Evolutionary conservation across 2,113 vertebrate genomes (phyloP).

Genomic region (Cyanoramphus novaezelandiae): DNA sequence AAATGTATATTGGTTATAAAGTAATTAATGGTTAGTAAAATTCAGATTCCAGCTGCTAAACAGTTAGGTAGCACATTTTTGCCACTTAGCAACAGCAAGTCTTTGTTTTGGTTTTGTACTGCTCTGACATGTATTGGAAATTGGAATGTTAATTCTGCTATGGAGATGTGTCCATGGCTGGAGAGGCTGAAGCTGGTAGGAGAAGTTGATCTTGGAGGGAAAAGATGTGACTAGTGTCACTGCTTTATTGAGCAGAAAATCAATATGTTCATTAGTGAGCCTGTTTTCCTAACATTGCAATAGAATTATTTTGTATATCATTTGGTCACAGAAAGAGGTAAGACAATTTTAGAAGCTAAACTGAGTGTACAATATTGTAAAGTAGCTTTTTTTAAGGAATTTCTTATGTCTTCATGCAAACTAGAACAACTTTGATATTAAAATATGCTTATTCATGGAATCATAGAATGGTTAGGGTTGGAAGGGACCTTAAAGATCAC

Average conservation of each 20-base stretch:
- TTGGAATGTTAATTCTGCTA: background rate
- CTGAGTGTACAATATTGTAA: background rate
- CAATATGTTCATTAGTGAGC: background rate
- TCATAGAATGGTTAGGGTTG: background rate
- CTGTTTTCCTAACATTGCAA: background rate
- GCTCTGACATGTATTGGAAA: background rate
- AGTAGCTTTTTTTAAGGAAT: background rate
- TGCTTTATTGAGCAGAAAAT: background rate
- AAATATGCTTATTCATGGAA: background rate
- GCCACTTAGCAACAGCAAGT: background rate
- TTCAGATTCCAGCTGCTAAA: background rate
- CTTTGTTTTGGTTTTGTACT: background rate
- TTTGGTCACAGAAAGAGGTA: background rate
- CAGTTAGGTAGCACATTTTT: background rate
- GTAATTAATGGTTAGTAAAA: background rate
- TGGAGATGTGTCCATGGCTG: background rate
- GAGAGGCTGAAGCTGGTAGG: background rate
- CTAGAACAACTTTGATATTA: background rate
- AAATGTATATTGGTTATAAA: background rate
- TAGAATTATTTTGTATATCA: constrained; percentile 2
- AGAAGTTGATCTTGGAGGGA: background rate
- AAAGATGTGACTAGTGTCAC: background rate
- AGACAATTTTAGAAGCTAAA: background rate
- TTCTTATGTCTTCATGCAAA: background rate
- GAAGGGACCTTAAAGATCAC: background rate